Conservation (phyloP, 2,113 vertebrate genomes). For the Manacus vitellinus region DNA sequence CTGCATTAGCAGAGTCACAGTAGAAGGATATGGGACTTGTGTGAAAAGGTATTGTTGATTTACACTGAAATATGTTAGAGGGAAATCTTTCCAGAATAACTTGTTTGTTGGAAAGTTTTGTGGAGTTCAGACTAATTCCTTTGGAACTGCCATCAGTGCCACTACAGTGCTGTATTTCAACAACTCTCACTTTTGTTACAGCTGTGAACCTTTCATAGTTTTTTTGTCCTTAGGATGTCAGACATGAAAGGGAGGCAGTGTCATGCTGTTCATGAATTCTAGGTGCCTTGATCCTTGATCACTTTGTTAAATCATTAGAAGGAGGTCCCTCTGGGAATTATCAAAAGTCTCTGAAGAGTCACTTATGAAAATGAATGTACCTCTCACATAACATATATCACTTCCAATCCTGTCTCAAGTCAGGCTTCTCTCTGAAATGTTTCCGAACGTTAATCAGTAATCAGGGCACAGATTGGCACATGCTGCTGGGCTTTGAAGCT, state of each 20-base stretch:
- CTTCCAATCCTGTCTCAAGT: slow-evolving; percentile 21
- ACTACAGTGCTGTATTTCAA: slow-evolving; percentile 17
- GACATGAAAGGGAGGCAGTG: slow-evolving; percentile 56
- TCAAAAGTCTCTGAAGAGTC: slow-evolving; percentile 61
- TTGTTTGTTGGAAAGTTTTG: slow-evolving; percentile 43
- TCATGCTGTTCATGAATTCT: slow-evolving; percentile 50
- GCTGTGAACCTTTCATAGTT: slow-evolving; percentile 36
- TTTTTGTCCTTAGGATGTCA: slow-evolving; percentile 65
- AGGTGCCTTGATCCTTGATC: slow-evolving; percentile 66
- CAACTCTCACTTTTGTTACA: slow-evolving; percentile 33
- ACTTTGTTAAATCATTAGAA: slow-evolving; percentile 64
- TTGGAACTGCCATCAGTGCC: not conserved
- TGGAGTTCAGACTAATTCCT: not conserved
- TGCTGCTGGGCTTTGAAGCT: slow-evolving; percentile 65
- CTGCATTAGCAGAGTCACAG: not conserved
- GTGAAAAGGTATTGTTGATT: not conserved
- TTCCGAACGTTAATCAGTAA: slow-evolving; percentile 42
- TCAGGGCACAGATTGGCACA: slow-evolving; percentile 58
- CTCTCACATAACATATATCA: slow-evolving; percentile 32
- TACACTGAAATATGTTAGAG: not conserved
- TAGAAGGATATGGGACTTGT: not conserved
- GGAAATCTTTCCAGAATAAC: not conserved
- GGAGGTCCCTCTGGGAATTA: slow-evolving; percentile 53
- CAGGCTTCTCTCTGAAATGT: slow-evolving; percentile 39
- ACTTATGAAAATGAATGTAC: slow-evolving; percentile 46